Evolutionary conservation across 2,797 vertebrate genomes (phyloP), one percentile per base, ranked within the genome.

Genomic region (Xyrichtys novacula): DNA sequence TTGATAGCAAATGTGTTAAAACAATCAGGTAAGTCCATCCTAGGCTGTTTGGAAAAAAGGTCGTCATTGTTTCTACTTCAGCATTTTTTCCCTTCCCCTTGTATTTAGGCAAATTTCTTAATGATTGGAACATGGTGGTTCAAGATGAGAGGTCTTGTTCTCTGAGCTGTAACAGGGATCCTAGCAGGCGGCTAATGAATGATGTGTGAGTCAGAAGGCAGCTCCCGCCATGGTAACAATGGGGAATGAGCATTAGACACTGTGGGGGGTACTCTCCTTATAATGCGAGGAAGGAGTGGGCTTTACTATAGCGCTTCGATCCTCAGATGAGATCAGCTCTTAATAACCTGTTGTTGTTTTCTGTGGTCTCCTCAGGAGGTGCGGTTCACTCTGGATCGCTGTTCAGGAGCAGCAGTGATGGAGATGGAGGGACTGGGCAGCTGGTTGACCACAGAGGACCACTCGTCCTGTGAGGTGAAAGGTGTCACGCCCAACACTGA

Each of bases 341-440:
- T 9, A 36, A 20, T 14, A 52, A 17, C 1, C 7, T 34, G 28
- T 4, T 0, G 10, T 17, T 69, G 16, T 59, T 57, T 76, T 4
- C 62, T 8, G 11, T 32, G 31, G 43, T 52, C 22, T 17, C 54
- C 36, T 52, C 26, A 97, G 96, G 94, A 93, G 8, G 92, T 96
- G 6, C 91, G 87, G 0, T 94, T 97, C 85, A 96, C 91, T 0
- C 85, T 97, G 87, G 96, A 97, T 48, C 93, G 65, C 5, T 97
- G 96, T 65, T 86, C 90, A 0, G 87, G 93, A 1, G 95, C 95
- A 4, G 65, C 88, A 0, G 88, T 96, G 19, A 93, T 88, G 16
- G 96, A 97, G 74, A 91, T 84, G 38, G 95, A 96, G 49, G 95
- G 96, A 4, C 82, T 95, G 17, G 96, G 95, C 11, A 95, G 90